Conservation (phyloP, 2,888 invertebrate species). For the Fragum sueziense region DNA sequence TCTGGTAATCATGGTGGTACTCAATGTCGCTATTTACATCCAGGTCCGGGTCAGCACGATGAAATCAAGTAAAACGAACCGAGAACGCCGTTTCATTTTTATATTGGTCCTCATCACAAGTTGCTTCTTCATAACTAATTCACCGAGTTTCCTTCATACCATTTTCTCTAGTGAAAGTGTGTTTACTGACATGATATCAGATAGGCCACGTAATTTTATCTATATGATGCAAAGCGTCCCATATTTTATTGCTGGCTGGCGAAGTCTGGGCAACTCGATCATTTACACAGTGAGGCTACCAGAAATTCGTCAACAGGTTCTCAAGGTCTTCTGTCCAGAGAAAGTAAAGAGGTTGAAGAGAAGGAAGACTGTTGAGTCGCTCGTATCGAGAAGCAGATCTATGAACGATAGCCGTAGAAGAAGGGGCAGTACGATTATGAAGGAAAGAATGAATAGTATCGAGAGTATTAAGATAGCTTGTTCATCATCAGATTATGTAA, state of each 20-base stretch:
- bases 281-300: background rate
- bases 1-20: background rate
- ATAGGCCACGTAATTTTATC: too few relatives aligned
- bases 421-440: too few relatives aligned
- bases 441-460: too few relatives aligned
- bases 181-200: background rate
- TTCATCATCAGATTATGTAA: too few relatives aligned
- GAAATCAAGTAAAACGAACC: background rate
- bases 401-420: too few relatives aligned
- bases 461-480: too few relatives aligned
- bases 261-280: background rate
- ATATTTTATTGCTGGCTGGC: background rate
- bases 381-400: too few relatives aligned
- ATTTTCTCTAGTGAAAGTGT: background rate
- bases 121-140: background rate
- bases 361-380: too few relatives aligned
- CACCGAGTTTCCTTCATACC: background rate
- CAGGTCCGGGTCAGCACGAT: background rate
- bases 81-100: background rate
- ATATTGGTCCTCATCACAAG: background rate
- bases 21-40: background rate
- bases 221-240: background rate
- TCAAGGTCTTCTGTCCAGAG: background rate
- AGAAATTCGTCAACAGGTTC: background rate
- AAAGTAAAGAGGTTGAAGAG: background rate